phyloP scores from a whole-genome alignment of 2,888 invertebrate species.

The Tethea ocularis region DNA sequence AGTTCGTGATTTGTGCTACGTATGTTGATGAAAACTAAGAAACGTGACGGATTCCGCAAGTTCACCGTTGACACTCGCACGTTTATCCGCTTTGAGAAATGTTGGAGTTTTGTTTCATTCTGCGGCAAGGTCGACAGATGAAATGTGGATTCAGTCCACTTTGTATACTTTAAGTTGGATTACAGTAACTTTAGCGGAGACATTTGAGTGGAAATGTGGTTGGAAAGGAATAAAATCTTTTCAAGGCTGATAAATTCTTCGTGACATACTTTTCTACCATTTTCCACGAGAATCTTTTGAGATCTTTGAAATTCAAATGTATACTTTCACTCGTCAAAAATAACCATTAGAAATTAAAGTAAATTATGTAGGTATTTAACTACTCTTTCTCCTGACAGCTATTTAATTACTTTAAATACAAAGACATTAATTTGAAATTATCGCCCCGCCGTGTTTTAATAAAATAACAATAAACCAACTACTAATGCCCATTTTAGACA shows the following conservation, averaged over 20 bases:
- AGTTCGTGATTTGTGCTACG: conserved; percentile 9
- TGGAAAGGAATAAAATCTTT: background rate
- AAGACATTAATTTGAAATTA: background rate
- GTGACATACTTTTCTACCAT: background rate
- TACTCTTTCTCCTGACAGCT: background rate
- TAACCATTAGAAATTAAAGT: background rate
- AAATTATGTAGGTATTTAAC: background rate
- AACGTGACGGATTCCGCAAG: conserved; percentile 11
- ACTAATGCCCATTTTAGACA: conserved; percentile 8
- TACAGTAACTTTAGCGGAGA: conserved; percentile 1
- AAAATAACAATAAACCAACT: conserved; percentile 9
- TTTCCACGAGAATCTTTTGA: background rate
- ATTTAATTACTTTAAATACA: background rate
- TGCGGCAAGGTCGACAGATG: conserved; percentile 5
- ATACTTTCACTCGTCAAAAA: background rate
- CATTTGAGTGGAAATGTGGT: background rate
- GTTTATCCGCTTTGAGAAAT: conserved; percentile 10
- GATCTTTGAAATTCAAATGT: background rate
- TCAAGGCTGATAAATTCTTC: background rate
- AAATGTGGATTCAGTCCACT: conserved; percentile 2
- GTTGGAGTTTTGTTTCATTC: conserved; percentile 7
- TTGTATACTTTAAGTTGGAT: conserved; percentile 3
- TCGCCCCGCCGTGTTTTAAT: background rate
- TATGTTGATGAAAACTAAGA: conserved; percentile 12
- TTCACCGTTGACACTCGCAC: conserved; percentile 12